Evolutionary conservation across 2,888 invertebrate genomes (phyloP).

Genomic region (Tenthredo distinguenda): DNA sequence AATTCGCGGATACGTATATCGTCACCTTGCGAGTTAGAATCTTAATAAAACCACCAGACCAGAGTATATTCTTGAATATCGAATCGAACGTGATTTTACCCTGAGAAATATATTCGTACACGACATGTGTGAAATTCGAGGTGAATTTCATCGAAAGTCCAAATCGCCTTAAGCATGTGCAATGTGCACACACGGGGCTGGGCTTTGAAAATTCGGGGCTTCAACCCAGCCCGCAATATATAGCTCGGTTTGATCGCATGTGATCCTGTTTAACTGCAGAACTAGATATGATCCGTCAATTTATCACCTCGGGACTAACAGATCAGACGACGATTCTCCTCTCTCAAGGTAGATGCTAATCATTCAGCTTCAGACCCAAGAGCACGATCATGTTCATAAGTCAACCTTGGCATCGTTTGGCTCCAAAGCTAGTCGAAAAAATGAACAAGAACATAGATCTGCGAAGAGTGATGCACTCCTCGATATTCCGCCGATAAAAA

Average conservation of each 20-base stretch:
- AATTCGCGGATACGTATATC: background rate
- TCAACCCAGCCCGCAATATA: no score
- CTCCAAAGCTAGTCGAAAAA: background rate
- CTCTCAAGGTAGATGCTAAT: background rate
- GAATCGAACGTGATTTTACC: background rate
- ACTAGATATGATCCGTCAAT: background rate
- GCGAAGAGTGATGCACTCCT: background rate
- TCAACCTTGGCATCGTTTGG: conserved; percentile 31
- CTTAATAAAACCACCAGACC: background rate
- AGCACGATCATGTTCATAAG: background rate
- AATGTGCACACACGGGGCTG: no score
- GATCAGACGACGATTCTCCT: background rate
- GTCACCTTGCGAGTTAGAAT: background rate
- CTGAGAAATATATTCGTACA: no score
- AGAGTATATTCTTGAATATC: background rate
- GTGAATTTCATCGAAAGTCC: background rate
- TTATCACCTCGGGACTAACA: background rate
- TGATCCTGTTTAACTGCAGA: background rate
- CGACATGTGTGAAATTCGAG: background rate
- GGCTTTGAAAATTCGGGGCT: no score
- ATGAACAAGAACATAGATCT: background rate
- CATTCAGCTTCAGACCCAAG: background rate
- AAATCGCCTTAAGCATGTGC: no score
- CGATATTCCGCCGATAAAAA: background rate
- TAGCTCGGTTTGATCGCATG: background rate